Evolutionary conservation across 2,888 invertebrate species (phyloP), one percentile per base, ranked within the genome.

Genomic region (Smittia aterrima): DNA sequence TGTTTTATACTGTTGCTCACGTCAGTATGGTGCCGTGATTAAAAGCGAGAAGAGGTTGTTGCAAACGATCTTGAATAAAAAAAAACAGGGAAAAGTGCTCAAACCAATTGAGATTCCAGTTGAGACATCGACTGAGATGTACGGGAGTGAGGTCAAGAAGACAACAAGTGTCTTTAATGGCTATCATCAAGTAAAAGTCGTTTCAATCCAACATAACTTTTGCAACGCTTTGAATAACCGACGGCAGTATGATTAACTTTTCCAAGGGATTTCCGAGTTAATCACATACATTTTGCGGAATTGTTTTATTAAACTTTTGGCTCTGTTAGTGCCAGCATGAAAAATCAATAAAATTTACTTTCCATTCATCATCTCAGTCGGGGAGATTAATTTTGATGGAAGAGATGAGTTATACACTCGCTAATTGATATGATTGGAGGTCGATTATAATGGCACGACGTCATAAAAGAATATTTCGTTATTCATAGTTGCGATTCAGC

Each of bases 151-250:
- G 7, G 27, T 25, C 20, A 25, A 25, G 6, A 68, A 68, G 41
- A 54, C 72, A 73, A 73, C 72, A 62, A 73, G 72, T 64, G 72
- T 73, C 6, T 73, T 73, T 40, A 64, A 24, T 62, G 72, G 72
- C 24, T 73, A 47, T 18, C 72, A 73, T 73, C 72, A 73, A 73
- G 72, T 73, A 73, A 73, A 62, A 58, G 58, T 47, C 16, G 47
- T 47, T 47, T n/a, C 16, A 47, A 47, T n/a, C n/a, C n/a, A n/a
- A n/a, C n/a, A n/a, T n/a, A n/a, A n/a, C n/a, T n/a, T n/a, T n/a
- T n/a, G n/a, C n/a, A n/a, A n/a, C n/a, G n/a, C n/a, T n/a, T n/a
- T n/a, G n/a, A n/a, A n/a, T n/a, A n/a, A n/a, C n/a, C n/a, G n/a
- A n/a, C n/a, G n/a, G n/a, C n/a, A n/a, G n/a, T n/a, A n/a, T n/a